Evolutionary conservation across 2,797 vertebrate genomes (phyloP), one percentile per base, ranked within the genome.

Genomic region (Oreonectes daqikongensis): DNA sequence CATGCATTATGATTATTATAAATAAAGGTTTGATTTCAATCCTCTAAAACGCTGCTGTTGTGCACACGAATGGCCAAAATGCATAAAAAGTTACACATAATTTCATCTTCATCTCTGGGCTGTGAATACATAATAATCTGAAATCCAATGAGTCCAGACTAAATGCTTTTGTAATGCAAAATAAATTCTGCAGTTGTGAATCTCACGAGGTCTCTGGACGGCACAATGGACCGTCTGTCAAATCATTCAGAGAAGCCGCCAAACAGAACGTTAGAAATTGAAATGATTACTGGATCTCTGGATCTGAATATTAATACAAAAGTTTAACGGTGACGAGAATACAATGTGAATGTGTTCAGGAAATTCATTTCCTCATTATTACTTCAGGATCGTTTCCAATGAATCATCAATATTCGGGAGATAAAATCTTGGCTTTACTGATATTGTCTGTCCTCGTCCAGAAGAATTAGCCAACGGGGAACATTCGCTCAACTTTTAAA

Each of bases 361-460:
- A 28, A 71, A 71, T 71, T 15, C 17, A 44, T 52, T 9, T 10
- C 24, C 17, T 44, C 52, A 7, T 57, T 14, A 30, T 30, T 15
- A 59, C 35, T 44, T 44, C 28, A 59, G 40, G 17, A 71, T 38
- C 53, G 52, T 57, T 59, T 70, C 38, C 22, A 2, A 70, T 70
- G 10, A 59, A 28, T 57, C 22, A 42, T 44, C 52, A 57, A 38
- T 52, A 57, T 42, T 44, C 52, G 20, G 15, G 14, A 28, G 50
- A 70, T 24, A 46, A 18, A 69, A 30, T 38, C 30, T 26, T 17
- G 20, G 22, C 18, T 22, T 30, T 18, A 10, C 26, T 12, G 9
- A 26, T 18, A 48, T 9, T 18, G 5, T 32, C 1, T 7, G 8
- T 32, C 6, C 30, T 32, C 30, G 8, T 1, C 5, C 30, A 32